These are phyloP conservation scores for Callinectes sapidus DNA, from an alignment of 2,888 invertebrate genomes.

Conservation along the genomic window DNA sequence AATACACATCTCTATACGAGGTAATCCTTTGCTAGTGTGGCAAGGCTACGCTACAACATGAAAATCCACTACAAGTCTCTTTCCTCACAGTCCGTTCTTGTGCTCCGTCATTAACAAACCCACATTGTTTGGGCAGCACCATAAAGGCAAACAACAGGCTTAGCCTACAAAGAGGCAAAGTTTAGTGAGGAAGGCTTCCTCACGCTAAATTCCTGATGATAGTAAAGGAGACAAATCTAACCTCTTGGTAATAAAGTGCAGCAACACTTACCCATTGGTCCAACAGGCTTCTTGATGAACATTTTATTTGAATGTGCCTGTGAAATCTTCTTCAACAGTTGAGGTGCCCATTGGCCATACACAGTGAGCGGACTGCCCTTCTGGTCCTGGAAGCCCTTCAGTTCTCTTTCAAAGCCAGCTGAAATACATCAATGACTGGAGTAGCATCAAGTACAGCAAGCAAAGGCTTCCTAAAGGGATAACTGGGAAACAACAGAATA, in stretches of 20 bases:
- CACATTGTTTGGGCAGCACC: too few species aligned
- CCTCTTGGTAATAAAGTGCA: neutral
- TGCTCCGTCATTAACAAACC: too few species aligned
- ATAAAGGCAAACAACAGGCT: too few species aligned
- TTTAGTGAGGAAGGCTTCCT: too few species aligned
- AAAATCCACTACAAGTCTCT: neutral
- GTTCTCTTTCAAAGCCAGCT: constrained; percentile 51
- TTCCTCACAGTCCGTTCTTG: too few species aligned
- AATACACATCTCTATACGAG: too few species aligned
- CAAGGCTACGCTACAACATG: neutral
- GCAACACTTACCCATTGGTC: constrained; percentile 66
- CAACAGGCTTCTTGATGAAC: constrained; percentile 66
- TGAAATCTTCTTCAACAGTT: constrained; percentile 55
- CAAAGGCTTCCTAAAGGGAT: too few species aligned
- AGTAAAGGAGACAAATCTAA: neutral
- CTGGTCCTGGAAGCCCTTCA: neutral
- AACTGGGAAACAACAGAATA: too few species aligned
- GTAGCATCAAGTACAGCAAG: too few species aligned
- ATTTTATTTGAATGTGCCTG: neutral
- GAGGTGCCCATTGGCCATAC: constrained; percentile 66
- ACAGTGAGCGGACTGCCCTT: constrained; percentile 58
- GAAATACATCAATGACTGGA: neutral
- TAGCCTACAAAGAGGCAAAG: too few species aligned
- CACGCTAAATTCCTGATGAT: neutral
- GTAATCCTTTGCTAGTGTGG: too few species aligned